Base-by-base conservation (phyloP, 2,797 vertebrate species). In the Nasua narica region DNA sequence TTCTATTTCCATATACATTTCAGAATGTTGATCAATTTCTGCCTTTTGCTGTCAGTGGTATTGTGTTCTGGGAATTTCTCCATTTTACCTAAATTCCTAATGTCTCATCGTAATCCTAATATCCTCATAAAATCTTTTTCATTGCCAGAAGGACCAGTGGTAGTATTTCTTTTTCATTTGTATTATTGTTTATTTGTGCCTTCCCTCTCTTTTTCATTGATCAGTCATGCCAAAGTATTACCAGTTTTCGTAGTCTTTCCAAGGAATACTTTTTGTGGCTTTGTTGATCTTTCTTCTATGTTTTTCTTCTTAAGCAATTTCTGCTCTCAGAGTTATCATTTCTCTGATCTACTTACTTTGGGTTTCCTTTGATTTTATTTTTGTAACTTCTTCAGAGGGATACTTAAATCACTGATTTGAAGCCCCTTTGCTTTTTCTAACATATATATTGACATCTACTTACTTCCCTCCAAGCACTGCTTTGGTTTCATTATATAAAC, bases 341-440 rank as follows among this genome's bases (percentile, higher is more conserved):
- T 35, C 27, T 12, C 29, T 91, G 15, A 48, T 90, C 32, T 90
- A 37, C 37, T 85, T 65, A 83, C 48, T 96, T 88, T 84, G 27
- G 14, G 15, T 91, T 91, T 87, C 27, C 84, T 87, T 91, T 94
- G 1, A 19, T 56, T 95, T 91, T 74, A 91, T 88, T 88, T 95
- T 84, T 94, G 29, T 7, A 87, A 10, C 52, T 83, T 78, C 46
- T 70, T 88, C 70, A 84, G 16, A 35, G 46, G 9, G 14, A 54
- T 32, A 65, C n/a, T 56, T 67, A 74, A 56, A 70, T 40, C 29
- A 77, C 46, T 23, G 27, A 50, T 65, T 84, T 93, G 70, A 91
- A 87, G 25, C 4, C 2, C 10, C 7, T 91, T 62, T 77, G 35
- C 23, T 93, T 88, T 88, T 84, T 78, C 25, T 84, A 85, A 91